phyloP scores from a whole-genome alignment of 1,140 invertebrate species.

The Zaprionus inermis region DNA sequence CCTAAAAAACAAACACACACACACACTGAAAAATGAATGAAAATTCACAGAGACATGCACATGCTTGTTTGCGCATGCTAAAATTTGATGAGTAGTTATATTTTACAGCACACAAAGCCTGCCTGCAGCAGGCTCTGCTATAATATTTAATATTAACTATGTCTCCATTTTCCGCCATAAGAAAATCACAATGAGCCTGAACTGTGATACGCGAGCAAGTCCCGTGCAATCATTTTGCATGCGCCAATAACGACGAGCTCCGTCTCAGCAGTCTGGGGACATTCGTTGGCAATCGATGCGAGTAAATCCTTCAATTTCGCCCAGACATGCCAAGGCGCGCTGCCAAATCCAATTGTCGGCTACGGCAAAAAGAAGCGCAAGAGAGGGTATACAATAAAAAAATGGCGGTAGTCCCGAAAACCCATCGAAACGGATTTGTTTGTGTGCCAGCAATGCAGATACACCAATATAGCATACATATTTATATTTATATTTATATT shows the following conservation, averaged over 20 bases:
- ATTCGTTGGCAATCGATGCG: constrained; percentile 43
- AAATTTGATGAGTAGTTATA: constrained; percentile 73
- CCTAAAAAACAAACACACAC: constrained; percentile 45
- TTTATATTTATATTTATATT: constrained; percentile 43
- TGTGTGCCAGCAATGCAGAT: constrained; percentile 61
- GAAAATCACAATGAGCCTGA: background rate
- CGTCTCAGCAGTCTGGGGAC: constrained; percentile 42
- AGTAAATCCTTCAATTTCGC: constrained; percentile 54
- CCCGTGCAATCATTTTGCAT: constrained; percentile 60
- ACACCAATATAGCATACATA: constrained; percentile 56
- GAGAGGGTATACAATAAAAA: constrained; percentile 45
- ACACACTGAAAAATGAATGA: background rate
- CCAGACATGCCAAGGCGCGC: constrained; percentile 39
- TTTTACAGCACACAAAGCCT: constrained; percentile 16
- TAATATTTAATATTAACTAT: constrained; percentile 49
- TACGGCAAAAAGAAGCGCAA: constrained; percentile 63
- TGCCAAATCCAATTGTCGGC: constrained; percentile 65
- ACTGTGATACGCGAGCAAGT: constrained; percentile 59
- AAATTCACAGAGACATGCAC: constrained; percentile 37
- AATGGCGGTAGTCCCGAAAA: constrained; percentile 41
- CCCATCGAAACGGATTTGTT: constrained; percentile 77
- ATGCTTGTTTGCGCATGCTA: constrained; percentile 60
- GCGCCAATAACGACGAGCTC: constrained; percentile 69
- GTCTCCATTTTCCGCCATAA: background rate
- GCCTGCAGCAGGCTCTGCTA: background rate